Conservation (phyloP, 2,888 invertebrate genomes). For the Hololepta plana region DNA sequence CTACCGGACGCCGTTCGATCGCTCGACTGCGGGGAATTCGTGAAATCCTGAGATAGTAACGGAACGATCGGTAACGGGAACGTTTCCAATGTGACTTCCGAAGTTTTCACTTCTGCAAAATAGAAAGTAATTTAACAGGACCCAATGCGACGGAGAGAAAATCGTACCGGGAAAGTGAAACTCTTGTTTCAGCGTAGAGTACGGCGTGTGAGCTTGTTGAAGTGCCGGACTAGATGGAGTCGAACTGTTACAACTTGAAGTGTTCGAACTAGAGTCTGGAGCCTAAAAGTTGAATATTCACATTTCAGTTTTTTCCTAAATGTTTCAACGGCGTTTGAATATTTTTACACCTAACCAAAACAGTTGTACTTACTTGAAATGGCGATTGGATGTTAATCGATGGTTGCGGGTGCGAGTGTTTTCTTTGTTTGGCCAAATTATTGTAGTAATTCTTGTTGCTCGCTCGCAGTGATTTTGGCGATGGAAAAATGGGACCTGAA, state of each 20-base stretch:
- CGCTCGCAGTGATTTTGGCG: conserved; percentile 28
- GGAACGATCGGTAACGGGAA: conserved; percentile 26
- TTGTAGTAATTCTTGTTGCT: conserved; percentile 27
- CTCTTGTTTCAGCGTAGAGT: conserved; percentile 37
- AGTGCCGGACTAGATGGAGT: conserved; percentile 87
- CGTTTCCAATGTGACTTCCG: conserved; percentile 34
- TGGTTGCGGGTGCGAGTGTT: conserved; percentile 36
- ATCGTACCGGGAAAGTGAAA: conserved; percentile 60
- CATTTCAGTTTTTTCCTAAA: conserved; percentile 1
- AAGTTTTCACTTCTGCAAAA: conserved; percentile 27
- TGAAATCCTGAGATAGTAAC: conserved; percentile 26
- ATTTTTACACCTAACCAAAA: not conserved
- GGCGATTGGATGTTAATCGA: conserved; percentile 33
- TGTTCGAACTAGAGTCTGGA: conserved; percentile 80
- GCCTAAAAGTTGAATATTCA: conserved; percentile 28
- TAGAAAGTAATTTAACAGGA: not conserved
- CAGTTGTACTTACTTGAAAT: conserved; percentile 30
- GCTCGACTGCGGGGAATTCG: conserved; percentile 40
- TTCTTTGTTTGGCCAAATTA: conserved; percentile 28
- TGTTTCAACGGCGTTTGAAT: not conserved
- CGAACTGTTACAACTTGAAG: conserved; percentile 91
- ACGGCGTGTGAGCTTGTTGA: conserved; percentile 28
- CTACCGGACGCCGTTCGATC: conserved; percentile 51
- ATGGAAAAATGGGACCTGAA: conserved; percentile 19
- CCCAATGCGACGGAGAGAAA: too few relatives aligned